Percentiles rank a stretch among this genome's conserved stretches.
Evolutionary conservation across 2,113 vertebrate genomes (phyloP).

Genomic region (Psilopogon haemacephalus): DNA sequence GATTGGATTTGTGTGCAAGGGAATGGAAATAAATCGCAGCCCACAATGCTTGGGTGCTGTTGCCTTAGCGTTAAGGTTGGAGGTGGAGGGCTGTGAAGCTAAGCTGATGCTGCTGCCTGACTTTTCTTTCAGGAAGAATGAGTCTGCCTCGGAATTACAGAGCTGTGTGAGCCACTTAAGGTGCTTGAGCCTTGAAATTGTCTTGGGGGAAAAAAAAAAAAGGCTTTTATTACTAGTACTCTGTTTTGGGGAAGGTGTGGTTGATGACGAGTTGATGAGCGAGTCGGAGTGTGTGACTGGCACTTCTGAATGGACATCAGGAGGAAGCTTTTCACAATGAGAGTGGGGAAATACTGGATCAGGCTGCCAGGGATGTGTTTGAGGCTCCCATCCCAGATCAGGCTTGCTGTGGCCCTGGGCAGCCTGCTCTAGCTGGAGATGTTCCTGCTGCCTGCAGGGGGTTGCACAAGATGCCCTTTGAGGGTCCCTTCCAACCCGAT

Average conservation of each 20-base stretch:
- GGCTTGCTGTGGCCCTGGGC: too few relatives aligned
- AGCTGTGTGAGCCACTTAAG: neutral
- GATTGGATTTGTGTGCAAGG: fast-evolving
- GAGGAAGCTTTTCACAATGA: too few relatives aligned
- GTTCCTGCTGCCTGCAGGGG: too few relatives aligned
- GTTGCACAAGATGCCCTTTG: too few relatives aligned
- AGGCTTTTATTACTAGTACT: fast-evolving
- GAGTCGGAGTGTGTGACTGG: neutral
- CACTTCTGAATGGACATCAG: neutral
- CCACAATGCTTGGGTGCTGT: neutral
- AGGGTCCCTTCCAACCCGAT: too few relatives aligned
- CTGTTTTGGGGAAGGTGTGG: neutral
- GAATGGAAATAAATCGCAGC: neutral
- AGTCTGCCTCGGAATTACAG: neutral
- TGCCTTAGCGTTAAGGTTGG: neutral
- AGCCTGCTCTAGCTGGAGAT: too few relatives aligned
- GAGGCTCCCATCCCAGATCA: too few relatives aligned
- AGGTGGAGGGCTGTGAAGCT: neutral
- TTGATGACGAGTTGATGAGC: neutral
- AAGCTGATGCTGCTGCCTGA: neutral
- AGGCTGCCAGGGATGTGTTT: too few relatives aligned
- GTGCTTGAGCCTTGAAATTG: neutral
- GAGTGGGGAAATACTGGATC: too few relatives aligned
- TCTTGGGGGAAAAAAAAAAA: neutral
- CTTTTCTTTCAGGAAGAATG: neutral